phyloP scores from a whole-genome alignment of 2,113 vertebrate genomes.

The Zosterops borbonicus region DNA sequence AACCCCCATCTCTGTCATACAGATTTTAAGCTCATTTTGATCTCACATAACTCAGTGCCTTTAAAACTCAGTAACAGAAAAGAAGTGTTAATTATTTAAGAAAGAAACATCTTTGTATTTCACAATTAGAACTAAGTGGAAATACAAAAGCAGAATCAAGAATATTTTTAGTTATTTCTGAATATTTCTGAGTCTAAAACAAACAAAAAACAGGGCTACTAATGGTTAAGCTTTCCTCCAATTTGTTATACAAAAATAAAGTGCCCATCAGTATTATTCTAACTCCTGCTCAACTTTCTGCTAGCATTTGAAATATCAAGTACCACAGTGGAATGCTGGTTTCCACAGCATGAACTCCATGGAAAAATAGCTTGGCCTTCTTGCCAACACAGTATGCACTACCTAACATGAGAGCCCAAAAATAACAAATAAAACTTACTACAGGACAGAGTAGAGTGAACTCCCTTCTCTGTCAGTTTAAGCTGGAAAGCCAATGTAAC shows the following conservation, averaged over 20 bases:
- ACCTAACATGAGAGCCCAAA: constrained; percentile 44
- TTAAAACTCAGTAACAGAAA: not conserved
- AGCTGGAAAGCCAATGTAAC: not conserved
- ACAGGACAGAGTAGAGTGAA: constrained; percentile 9
- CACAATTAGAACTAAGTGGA: not conserved
- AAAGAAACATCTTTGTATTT: not conserved
- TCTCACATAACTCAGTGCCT: not conserved
- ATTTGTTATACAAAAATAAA: not conserved
- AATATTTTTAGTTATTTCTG: not conserved
- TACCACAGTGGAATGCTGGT: not conserved
- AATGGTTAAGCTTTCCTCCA: not conserved
- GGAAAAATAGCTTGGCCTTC: constrained; percentile 42
- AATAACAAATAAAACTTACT: constrained; percentile 54
- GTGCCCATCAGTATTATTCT: constrained; percentile 8
- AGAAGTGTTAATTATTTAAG: not conserved
- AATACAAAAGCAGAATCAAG: not conserved
- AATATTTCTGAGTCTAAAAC: not conserved
- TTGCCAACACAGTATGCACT: constrained; percentile 37
- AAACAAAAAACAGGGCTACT: not conserved
- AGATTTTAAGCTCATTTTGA: not conserved
- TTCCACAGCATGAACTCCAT: constrained; percentile 60
- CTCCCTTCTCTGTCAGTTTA: constrained; percentile 49
- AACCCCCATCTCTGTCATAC: not conserved
- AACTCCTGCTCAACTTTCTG: constrained; percentile 43
- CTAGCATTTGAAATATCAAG: constrained; percentile 40